These are phyloP conservation scores for Drosophila suboccidentalis DNA, from an alignment of 2,888 invertebrate species.

Conservation along the genomic window DNA sequence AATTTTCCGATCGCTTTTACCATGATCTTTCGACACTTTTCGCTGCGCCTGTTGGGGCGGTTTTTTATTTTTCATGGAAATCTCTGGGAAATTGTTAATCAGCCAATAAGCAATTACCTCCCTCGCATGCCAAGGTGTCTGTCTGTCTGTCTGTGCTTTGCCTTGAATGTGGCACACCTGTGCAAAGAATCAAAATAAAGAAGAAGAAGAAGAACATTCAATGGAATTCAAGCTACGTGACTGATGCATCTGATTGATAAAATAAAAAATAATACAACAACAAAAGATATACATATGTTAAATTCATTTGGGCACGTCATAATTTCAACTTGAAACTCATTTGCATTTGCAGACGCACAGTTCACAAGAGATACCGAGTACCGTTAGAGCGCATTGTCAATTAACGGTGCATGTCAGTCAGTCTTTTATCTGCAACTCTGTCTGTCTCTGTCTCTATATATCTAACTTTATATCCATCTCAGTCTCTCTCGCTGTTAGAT, in stretches of 20 bases:
- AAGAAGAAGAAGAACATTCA: slow-evolving; percentile 15
- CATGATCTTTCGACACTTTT: slow-evolving; percentile 19
- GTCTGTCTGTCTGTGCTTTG: neutral
- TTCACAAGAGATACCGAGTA: slow-evolving; percentile 22
- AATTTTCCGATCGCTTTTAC: slow-evolving; percentile 40
- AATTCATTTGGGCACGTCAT: slow-evolving; percentile 46
- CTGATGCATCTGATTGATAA: slow-evolving; percentile 53
- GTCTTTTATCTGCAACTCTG: slow-evolving; percentile 26
- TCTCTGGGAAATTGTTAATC: slow-evolving; percentile 30
- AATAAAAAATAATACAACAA: neutral
- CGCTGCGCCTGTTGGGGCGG: neutral
- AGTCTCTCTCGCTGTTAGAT: neutral
- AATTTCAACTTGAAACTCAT: slow-evolving; percentile 41
- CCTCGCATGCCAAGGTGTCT: slow-evolving; percentile 51
- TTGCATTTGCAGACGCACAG: slow-evolving; percentile 51
- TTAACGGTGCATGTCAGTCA: slow-evolving; percentile 55
- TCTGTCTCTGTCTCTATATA: neutral
- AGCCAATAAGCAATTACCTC: slow-evolving; percentile 41
- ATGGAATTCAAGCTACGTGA: slow-evolving; percentile 50
- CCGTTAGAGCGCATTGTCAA: slow-evolving; percentile 72
- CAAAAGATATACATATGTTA: neutral
- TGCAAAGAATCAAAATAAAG: slow-evolving; percentile 22
- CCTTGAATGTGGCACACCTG: slow-evolving; percentile 49
- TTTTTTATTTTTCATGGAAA: neutral
- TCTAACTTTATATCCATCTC: neutral